Conservation (phyloP, 2,113 vertebrate species). For the Acrocephalus arundinaceus region DNA sequence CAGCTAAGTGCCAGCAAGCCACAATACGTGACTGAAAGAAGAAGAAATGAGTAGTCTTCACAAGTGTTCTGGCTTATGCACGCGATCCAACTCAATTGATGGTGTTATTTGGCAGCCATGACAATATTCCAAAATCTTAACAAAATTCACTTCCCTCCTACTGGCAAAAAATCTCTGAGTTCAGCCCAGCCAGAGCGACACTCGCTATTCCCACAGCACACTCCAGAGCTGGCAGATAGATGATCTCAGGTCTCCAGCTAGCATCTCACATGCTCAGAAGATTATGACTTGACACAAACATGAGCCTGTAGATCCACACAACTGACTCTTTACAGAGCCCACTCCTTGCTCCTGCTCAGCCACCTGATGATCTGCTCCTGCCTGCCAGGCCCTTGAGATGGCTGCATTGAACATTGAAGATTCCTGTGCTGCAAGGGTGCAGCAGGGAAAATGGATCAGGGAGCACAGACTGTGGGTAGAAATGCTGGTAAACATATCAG, state of each 20-base stretch:
- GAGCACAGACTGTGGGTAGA: not conserved
- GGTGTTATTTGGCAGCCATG: not conserved
- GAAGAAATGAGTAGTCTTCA: not conserved
- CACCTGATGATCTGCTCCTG: not conserved
- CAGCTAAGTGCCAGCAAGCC: not conserved
- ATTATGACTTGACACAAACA: not conserved
- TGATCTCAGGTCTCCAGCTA: not conserved
- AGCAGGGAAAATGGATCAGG: not conserved
- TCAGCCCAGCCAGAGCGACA: not conserved
- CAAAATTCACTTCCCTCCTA: not conserved
- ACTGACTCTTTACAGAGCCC: not conserved
- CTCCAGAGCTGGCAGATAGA: not conserved
- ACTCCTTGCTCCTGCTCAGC: not conserved
- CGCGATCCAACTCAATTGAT: not conserved
- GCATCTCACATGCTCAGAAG: not conserved
- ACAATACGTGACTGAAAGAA: not conserved
- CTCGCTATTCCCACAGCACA: not conserved
- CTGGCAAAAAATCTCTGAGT: not conserved
- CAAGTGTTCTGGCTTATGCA: not conserved
- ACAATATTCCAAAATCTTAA: not conserved
- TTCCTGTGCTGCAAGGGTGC: not conserved
- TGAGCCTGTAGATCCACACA: not conserved
- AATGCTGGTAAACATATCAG: not conserved
- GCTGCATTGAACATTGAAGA: not conserved
- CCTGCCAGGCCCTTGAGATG: not conserved